These are phyloP conservation scores for Charaxes varanes DNA, from an alignment of 1,140 invertebrate genomes.

Conservation along the genomic window DNA sequence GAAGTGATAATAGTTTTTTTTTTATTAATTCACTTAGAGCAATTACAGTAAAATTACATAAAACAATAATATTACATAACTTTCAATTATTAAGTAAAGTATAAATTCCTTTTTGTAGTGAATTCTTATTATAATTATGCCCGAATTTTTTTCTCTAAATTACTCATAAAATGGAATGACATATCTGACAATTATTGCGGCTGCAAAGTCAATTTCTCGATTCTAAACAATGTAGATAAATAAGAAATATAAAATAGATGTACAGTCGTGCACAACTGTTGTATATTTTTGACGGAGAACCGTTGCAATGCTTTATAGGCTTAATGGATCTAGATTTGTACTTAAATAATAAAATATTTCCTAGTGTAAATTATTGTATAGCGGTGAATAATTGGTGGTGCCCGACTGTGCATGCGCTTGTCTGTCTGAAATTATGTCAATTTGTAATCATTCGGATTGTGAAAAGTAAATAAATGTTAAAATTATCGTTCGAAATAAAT, in stretches of 20 bases:
- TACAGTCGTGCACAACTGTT: constrained; percentile 43
- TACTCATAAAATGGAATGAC: constrained; percentile 18
- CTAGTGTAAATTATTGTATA: constrained; percentile 24
- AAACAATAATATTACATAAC: too few relatives aligned
- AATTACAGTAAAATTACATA: neutral
- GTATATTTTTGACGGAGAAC: constrained; percentile 41
- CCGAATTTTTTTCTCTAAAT: too few relatives aligned
- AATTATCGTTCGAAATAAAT: constrained; percentile 16
- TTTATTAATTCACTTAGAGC: neutral
- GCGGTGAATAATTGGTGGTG: constrained; percentile 28
- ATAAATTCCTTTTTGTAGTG: too few relatives aligned
- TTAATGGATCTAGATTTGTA: constrained; percentile 53
- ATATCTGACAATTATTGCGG: constrained; percentile 21
- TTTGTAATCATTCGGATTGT: constrained; percentile 18
- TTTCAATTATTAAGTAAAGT: too few relatives aligned
- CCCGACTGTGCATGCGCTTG: constrained; percentile 44
- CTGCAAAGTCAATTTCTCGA: constrained; percentile 44
- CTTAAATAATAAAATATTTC: constrained; percentile 31
- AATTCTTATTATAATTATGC: too few relatives aligned
- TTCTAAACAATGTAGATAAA: constrained; percentile 19
- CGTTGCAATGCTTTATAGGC: constrained; percentile 47
- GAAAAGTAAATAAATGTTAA: neutral
- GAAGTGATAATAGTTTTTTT: neutral
- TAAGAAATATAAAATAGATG: constrained; percentile 29
- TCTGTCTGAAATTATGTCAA: constrained; percentile 35